These are phyloP conservation scores for Thymelicus acteon DNA, from an alignment of 2,888 invertebrate genomes.

Conservation along the genomic window DNA sequence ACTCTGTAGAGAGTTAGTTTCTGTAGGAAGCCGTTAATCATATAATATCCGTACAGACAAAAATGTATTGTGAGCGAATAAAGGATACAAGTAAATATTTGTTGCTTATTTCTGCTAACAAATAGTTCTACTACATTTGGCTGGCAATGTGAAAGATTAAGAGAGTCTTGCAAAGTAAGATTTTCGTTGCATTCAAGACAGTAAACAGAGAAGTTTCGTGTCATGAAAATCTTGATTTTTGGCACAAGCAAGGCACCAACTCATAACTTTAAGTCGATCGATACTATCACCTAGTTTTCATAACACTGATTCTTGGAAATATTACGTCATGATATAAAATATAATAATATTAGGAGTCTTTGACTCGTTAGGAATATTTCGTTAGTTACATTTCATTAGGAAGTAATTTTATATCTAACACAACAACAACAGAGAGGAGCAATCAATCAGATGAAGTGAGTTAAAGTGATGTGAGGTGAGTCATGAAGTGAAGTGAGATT, in stretches of 20 bases:
- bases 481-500: no score
- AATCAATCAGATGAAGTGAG: no score
- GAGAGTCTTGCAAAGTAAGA: slow-evolving; percentile 8
- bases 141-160: slow-evolving; percentile 10
- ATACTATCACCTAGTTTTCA: slow-evolving; percentile 1
- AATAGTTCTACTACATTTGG: slow-evolving; percentile 12
- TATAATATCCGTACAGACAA: not conserved
- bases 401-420: no score
- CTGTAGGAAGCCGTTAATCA: not conserved
- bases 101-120: slow-evolving; percentile 8
- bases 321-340: not conserved
- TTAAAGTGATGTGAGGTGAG: no score
- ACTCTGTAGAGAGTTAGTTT: not conserved
- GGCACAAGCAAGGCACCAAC: not conserved
- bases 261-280: not conserved
- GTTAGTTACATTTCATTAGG: no score
- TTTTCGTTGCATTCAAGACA: slow-evolving; percentile 9
- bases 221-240: slow-evolving; percentile 13
- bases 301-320: not conserved
- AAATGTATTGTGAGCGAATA: not conserved
- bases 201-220: slow-evolving; percentile 5
- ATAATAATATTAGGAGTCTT: no score
- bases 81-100: slow-evolving; percentile 6
- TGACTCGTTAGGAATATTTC: no score
- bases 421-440: no score